A percentile compares a stretch with the other conserved stretches of the same genome.
Conservation (phyloP, 2,888 invertebrate species). For the Neuroscelio doddi region DNA sequence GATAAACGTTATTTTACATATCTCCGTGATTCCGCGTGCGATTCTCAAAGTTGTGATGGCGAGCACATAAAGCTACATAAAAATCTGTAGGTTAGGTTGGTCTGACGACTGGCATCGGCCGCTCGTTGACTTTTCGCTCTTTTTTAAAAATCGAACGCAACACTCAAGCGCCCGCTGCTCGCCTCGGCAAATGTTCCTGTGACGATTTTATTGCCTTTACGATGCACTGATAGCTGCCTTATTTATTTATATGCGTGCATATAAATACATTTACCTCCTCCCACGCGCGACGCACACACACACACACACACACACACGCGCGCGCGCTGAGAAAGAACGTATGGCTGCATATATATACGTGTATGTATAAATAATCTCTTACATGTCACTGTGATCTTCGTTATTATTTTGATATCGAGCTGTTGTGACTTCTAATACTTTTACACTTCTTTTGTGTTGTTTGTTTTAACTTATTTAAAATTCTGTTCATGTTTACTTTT, state of each 20-base stretch:
- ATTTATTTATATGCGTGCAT: conserved; percentile 55
- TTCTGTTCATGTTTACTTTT: too few species aligned
- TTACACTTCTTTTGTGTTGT: too few species aligned
- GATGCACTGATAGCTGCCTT: conserved; percentile 38
- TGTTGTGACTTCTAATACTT: conserved; percentile 16
- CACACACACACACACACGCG: conserved; percentile 20
- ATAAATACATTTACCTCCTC: conserved; percentile 51
- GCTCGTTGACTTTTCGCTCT: conserved; percentile 53
- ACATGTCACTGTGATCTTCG: conserved; percentile 2
- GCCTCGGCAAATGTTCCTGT: conserved; percentile 5
- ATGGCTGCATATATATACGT: conserved; percentile 12
- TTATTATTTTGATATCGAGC: conserved; percentile 7
- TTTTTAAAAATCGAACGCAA: conserved; percentile 43
- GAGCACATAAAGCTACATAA: conserved; percentile 46
- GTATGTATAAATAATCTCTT: conserved; percentile 26
- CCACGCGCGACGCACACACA: conserved; percentile 33
- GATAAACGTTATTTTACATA: conserved; percentile 3
- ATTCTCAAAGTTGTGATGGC: conserved; percentile 7
- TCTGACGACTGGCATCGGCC: conserved; percentile 60
- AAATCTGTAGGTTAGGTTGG: conserved; percentile 67
- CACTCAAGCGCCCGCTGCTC: conserved; percentile 10
- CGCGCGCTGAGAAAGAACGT: neutral
- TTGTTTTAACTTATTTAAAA: too few species aligned
- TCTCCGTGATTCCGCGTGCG: conserved; percentile 9
- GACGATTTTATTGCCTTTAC: conserved; percentile 3